Base-by-base conservation (phyloP, 2,797 vertebrate genomes). In the Hydrophis major region DNA sequence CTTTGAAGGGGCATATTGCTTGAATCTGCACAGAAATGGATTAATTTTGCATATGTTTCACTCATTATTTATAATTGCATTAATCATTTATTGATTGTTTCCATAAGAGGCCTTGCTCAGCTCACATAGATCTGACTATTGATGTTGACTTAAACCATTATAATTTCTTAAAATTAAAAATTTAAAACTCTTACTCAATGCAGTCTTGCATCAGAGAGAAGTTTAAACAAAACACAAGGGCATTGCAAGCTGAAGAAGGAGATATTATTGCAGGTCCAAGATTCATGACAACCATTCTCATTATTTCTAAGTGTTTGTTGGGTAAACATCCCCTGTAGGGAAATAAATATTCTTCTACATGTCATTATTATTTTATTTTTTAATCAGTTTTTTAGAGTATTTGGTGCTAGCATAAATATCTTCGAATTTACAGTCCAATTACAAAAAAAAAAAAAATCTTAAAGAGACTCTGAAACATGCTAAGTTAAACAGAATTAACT, bases 391-490 rank as follows among this genome's bases (percentile, higher is more conserved):
- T 93, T 74, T 86, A 91, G 20, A 86, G 74, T 94, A 93, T 96
- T 89, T 94, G 91, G 94, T 93, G 10, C 18, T 57, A 91, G 53
- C 12, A 37, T 95, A 32, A 12, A 59, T 94, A 28, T 93, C 95
- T 96, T 94, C 63, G 66, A 93, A 94, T 93, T 91, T 57, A 94
- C 86, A 94, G 14, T 91, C 86, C 93, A 92, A 92, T 92, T 92
- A 92, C 25, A 56, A 37, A 37, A 86, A 37, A 37, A 37, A 37
- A 32, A 61, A 92, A 53, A 87, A 56, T 87, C 14, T 55, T 20
- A 42, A 88, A 74, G 86, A 57, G 53, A 88, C 32, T 92, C 53
- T n/a, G 91, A 59, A 69, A 32, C 56, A 18, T 53, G 57, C 6
- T 83, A 57, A 55, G 53, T 74, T 92, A 55, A 74, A 63, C 57